phyloP scores from a whole-genome alignment of 2,888 invertebrate genomes.

The Ophioninae sp. region DNA sequence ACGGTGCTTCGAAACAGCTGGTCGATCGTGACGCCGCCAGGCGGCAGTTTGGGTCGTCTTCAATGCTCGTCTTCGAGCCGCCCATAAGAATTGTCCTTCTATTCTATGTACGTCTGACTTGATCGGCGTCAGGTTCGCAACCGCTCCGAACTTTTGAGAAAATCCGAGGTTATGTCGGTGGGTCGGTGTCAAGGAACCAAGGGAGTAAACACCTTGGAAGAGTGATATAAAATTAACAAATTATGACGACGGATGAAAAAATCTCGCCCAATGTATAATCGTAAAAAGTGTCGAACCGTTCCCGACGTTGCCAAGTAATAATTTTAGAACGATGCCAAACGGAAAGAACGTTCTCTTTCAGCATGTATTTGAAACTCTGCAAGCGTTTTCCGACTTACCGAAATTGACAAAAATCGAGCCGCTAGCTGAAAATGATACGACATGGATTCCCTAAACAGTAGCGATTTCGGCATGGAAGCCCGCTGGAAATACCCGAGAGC shows the following conservation, averaged over 20 bases:
- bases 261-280: background rate
- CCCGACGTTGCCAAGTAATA: background rate
- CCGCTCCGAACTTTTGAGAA: no score
- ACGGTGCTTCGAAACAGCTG: no score
- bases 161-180: constrained; percentile 43
- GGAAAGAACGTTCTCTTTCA: constrained; percentile 1
- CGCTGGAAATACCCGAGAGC: constrained; percentile 73
- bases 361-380: constrained; percentile 19
- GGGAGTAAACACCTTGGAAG: background rate
- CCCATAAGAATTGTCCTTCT: no score
- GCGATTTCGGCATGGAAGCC: constrained; percentile 70
- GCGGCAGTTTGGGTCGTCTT: no score
- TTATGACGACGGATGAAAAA: background rate
- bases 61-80: no score
- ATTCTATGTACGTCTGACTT: no score
- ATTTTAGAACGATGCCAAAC: constrained; percentile 39
- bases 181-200: background rate
- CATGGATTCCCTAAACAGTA: no score
- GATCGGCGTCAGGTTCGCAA: no score
- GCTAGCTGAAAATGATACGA: background rate
- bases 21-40: no score
- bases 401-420: background rate
- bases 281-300: background rate
- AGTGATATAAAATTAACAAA: background rate
- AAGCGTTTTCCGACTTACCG: background rate